These are phyloP conservation scores for Camelus dromedarius DNA, from an alignment of 2,113 vertebrate species.

Conservation along the genomic window DNA sequence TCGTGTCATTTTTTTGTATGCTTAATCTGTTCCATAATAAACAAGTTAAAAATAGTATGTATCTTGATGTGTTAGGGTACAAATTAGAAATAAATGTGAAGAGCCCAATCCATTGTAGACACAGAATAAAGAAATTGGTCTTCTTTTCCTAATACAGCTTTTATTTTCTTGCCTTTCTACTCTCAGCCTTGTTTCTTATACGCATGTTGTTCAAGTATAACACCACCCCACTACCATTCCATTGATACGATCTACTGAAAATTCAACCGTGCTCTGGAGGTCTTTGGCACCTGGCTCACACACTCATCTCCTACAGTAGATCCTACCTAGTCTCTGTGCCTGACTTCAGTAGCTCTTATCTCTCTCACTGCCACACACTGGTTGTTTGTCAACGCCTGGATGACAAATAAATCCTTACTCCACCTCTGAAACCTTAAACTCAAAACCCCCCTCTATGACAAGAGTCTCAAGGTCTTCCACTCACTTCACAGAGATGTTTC, in stretches of 20 bases:
- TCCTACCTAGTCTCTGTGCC: not conserved
- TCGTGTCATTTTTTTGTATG: not conserved
- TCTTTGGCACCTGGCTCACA: not conserved
- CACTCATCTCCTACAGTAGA: not conserved
- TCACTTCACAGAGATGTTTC: not conserved
- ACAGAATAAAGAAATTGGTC: not conserved
- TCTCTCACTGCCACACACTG: not conserved
- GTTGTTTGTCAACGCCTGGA: not conserved
- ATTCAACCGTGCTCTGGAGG: not conserved
- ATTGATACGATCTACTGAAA: not conserved
- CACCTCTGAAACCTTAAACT: not conserved
- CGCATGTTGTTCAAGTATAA: not conserved
- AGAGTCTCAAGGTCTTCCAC: not conserved
- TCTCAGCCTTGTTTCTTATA: conserved; percentile 18
- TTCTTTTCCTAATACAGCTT: not conserved
- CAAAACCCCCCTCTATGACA: not conserved
- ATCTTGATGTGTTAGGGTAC: not conserved
- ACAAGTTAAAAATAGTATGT: conserved; percentile 10
- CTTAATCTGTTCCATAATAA: not conserved
- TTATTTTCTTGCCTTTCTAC: not conserved
- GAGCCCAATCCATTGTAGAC: not conserved
- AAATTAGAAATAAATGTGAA: conserved; percentile 9
- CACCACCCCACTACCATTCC: not conserved
- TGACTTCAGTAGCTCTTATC: not conserved
- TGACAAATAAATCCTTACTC: conserved; percentile 28